Evolutionary conservation across 1,140 invertebrate genomes (phyloP).

Genomic region (Cryptotermes secundus): DNA sequence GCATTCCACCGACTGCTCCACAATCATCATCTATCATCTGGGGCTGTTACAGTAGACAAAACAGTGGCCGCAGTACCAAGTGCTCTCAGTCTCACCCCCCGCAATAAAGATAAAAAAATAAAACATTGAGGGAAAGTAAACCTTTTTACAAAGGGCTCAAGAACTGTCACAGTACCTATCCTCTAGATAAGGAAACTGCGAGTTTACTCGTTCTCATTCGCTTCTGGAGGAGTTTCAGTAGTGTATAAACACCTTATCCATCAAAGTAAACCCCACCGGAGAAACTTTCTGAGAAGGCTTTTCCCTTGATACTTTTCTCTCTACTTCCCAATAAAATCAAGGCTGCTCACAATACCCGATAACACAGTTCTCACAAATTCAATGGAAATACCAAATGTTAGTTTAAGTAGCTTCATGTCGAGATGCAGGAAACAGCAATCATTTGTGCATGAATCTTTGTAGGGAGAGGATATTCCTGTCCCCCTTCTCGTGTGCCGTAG

Average conservation of each 20-base stretch:
- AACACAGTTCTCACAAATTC: background rate
- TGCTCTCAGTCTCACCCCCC: too few species aligned
- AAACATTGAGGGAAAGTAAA: too few species aligned
- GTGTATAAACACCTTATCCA: background rate
- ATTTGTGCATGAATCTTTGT: background rate
- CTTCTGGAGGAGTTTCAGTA: background rate
- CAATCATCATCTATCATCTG: too few species aligned
- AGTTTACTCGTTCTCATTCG: background rate
- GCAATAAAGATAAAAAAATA: too few species aligned
- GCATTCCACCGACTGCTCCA: too few species aligned
- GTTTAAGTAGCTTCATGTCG: background rate
- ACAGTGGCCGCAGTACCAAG: too few species aligned
- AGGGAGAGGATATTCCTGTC: background rate
- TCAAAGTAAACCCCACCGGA: background rate
- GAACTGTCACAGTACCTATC: background rate
- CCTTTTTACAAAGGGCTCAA: background rate
- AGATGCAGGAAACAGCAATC: background rate
- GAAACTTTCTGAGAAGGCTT: background rate
- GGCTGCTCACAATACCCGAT: background rate
- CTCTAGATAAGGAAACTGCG: background rate
- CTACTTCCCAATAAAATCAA: slow-evolving; percentile 7
- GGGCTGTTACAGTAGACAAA: too few species aligned
- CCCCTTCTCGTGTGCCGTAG: background rate
- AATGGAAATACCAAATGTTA: background rate
- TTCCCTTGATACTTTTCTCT: background rate